Conservation (phyloP, 1,140 invertebrate genomes). For the Laupala kohalensis region DNA sequence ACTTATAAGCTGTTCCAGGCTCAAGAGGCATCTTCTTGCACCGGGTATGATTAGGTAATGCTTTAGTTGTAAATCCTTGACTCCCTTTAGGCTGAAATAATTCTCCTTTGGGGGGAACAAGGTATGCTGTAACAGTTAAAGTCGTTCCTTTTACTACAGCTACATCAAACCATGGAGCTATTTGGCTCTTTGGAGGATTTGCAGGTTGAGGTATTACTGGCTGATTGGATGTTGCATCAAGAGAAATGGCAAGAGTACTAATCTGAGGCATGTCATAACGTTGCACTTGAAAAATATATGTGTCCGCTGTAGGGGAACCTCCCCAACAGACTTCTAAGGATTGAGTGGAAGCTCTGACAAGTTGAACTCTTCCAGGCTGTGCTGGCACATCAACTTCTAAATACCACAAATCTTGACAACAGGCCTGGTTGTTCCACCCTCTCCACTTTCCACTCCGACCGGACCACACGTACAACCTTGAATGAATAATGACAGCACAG, state of each 20-base stretch:
- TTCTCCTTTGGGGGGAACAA: slow-evolving; percentile 30
- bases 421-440: slow-evolving; percentile 99
- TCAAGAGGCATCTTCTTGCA: slow-evolving; percentile 60
- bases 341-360: slow-evolving; percentile 86
- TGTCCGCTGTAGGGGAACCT: slow-evolving; percentile 78
- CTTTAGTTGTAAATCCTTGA: slow-evolving; percentile 35
- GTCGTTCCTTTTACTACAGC: slow-evolving; percentile 60
- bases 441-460: slow-evolving; percentile 97
- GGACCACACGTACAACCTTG: slow-evolving; percentile 94
- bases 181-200: slow-evolving; percentile 2
- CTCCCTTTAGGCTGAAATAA: slow-evolving; percentile 20
- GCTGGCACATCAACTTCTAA: slow-evolving; percentile 89
- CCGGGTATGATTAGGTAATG: slow-evolving; percentile 28
- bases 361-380: slow-evolving; percentile 74
- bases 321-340: slow-evolving; percentile 92
- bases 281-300: slow-evolving; percentile 83
- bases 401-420: slow-evolving; percentile 98
- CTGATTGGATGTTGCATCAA: slow-evolving; percentile 1
- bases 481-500: slow-evolving; percentile 90
- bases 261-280: slow-evolving; percentile 80
- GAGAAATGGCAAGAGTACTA: slow-evolving; percentile 18
- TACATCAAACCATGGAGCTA: slow-evolving; percentile 63
- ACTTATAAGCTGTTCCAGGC: slow-evolving; percentile 95
- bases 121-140: slow-evolving; percentile 53
- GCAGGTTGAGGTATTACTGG: slow-evolving; percentile 14